phyloP scores from a whole-genome alignment of 1,140 invertebrate genomes.

The Centruroides sculpturatus region DNA sequence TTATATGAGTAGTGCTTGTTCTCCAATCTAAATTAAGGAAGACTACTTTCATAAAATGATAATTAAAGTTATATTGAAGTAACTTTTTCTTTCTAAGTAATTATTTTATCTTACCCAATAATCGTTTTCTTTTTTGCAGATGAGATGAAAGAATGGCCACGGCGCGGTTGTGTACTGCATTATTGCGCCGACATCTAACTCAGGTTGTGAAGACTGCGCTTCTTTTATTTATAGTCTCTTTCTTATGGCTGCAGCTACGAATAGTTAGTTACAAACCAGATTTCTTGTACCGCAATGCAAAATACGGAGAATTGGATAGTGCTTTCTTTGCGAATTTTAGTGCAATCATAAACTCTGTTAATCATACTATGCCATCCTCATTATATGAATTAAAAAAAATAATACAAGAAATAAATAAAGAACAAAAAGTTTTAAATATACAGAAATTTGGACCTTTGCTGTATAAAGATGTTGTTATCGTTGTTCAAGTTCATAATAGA shows the following conservation, averaged over 20 bases:
- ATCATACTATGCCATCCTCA: slow-evolving; percentile 7
- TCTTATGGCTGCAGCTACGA: slow-evolving; percentile 51
- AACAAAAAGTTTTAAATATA: slow-evolving; percentile 55
- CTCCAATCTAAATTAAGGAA: no score
- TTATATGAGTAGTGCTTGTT: no score
- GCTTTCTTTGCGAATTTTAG: slow-evolving; percentile 16
- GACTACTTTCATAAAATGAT: no score
- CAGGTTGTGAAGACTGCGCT: slow-evolving; percentile 43
- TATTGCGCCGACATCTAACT: slow-evolving; percentile 21
- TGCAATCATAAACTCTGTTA: slow-evolving; percentile 13
- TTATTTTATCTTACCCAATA: no score
- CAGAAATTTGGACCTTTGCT: slow-evolving; percentile 56
- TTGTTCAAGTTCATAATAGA: slow-evolving; percentile 79
- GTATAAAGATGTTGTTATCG: slow-evolving; percentile 57
- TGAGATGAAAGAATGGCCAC: slow-evolving; percentile 14
- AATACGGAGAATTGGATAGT: slow-evolving; percentile 10
- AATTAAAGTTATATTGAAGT: no score
- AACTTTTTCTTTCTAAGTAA: no score
- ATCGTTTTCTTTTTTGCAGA: slow-evolving; percentile 2
- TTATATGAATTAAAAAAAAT: background rate
- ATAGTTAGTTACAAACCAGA: slow-evolving; percentile 36
- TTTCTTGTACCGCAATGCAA: slow-evolving; percentile 7
- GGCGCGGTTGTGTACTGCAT: slow-evolving; percentile 16
- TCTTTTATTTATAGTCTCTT: slow-evolving; percentile 46
- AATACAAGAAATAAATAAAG: slow-evolving; percentile 34